These are phyloP conservation scores for Ctenodactylus gundi DNA, from an alignment of 2,113 vertebrate genomes.

Conservation along the genomic window DNA sequence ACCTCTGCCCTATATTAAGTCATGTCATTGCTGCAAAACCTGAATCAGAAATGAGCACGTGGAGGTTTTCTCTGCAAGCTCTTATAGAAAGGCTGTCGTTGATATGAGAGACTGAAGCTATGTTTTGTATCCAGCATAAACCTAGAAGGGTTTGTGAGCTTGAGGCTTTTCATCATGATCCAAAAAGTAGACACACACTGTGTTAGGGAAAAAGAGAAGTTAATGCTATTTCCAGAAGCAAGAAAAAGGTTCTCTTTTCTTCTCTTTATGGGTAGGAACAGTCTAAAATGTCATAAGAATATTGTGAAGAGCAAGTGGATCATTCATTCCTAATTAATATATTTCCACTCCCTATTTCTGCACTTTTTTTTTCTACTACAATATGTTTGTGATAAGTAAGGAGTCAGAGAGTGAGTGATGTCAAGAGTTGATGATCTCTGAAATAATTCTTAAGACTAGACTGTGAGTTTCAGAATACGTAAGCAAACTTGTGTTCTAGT, in stretches of 20 bases:
- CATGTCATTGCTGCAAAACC: neutral
- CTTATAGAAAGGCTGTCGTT: neutral
- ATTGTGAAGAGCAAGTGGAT: neutral
- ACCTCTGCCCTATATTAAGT: neutral
- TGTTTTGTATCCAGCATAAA: neutral
- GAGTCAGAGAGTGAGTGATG: neutral
- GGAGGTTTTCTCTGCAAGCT: neutral
- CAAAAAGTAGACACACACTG: neutral
- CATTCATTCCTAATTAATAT: neutral
- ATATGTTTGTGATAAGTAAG: neutral
- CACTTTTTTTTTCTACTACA: rapidly evolving
- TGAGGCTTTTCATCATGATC: neutral
- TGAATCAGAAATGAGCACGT: neutral
- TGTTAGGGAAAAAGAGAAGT: neutral
- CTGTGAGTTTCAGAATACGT: rapidly evolving
- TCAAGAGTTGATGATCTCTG: neutral
- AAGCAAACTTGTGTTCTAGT: too few species aligned
- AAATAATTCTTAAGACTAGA: neutral
- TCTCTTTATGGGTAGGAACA: neutral
- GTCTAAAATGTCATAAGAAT: neutral
- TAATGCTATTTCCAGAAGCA: neutral
- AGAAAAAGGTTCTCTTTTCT: neutral
- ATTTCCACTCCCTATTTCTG: neutral
- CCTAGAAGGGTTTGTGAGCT: neutral
- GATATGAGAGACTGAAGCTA: neutral